Evolutionary conservation across 2,113 vertebrate species (phyloP).

Genomic region (Mirza zaza): DNA sequence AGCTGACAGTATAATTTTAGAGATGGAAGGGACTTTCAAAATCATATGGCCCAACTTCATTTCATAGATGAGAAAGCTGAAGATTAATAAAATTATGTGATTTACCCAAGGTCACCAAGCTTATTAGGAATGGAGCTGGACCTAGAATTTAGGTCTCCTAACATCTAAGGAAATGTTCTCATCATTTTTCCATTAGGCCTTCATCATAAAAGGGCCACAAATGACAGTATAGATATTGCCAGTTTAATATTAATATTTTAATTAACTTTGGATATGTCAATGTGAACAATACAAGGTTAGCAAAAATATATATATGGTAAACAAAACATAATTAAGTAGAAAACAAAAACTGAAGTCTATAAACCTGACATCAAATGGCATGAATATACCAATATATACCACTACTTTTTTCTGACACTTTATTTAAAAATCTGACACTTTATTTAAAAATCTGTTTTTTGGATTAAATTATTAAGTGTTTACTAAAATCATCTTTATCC

Average conservation of each 20-base stretch:
- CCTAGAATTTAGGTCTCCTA: not conserved
- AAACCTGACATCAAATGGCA: not conserved
- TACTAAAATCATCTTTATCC: constrained; percentile 1
- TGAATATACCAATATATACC: not conserved
- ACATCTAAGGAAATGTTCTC: not conserved
- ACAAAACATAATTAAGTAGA: not conserved
- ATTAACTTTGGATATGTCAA: not conserved
- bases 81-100: constrained; percentile 57
- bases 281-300: not conserved
- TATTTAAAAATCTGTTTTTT: constrained; percentile 22
- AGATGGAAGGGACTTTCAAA: constrained; percentile 49
- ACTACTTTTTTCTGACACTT: not conserved
- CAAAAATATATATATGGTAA: not conserved
- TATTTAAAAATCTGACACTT: not conserved
- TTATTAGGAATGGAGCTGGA: not conserved
- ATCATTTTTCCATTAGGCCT: not conserved
- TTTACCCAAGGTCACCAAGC: constrained; percentile 47
- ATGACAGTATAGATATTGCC: not conserved
- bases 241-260: not conserved
- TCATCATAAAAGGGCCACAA: not conserved
- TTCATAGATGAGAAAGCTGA: constrained; percentile 64
- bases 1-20: constrained; percentile 47
- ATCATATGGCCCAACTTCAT: constrained; percentile 60
- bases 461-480: constrained; percentile 12
- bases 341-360: not conserved